These are phyloP conservation scores for Schizaphis graminum DNA, from an alignment of 2,888 invertebrate species.

Conservation along the genomic window DNA sequence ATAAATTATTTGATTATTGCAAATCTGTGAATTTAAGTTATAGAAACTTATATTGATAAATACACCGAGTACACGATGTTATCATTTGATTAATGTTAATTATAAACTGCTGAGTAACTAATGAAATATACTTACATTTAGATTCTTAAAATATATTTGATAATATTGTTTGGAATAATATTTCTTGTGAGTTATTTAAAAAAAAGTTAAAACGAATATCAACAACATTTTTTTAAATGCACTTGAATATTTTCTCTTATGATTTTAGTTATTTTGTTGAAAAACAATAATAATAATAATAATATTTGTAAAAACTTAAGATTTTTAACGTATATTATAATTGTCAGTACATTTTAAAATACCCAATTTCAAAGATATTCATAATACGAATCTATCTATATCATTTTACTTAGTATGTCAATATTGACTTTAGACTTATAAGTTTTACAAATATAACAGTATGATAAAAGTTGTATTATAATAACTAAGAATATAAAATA, in stretches of 20 bases:
- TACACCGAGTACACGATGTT: not conserved
- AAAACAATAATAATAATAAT: too few species aligned
- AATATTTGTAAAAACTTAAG: too few species aligned
- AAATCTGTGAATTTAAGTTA: not conserved
- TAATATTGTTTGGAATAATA: not conserved
- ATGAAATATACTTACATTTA: not conserved
- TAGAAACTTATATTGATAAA: not conserved
- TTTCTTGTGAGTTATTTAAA: too few species aligned
- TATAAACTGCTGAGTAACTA: not conserved
- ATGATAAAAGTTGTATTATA: not conserved
- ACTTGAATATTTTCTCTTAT: not conserved
- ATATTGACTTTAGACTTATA: not conserved
- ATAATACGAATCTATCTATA: not conserved
- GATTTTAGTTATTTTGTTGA: too few species aligned
- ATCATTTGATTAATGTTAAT: not conserved
- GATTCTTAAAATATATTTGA: not conserved
- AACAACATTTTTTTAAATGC: not conserved
- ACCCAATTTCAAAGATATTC: too few species aligned
- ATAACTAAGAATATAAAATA: not conserved
- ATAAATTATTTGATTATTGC: not conserved
- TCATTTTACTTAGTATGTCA: not conserved
- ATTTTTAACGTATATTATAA: too few species aligned
- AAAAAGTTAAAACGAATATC: not conserved
- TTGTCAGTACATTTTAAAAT: too few species aligned
- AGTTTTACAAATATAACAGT: too few species aligned